Evolutionary conservation across 2,888 invertebrate genomes (phyloP), one percentile per base, ranked within the genome.

Genomic region (Pseudococcus viburni): DNA sequence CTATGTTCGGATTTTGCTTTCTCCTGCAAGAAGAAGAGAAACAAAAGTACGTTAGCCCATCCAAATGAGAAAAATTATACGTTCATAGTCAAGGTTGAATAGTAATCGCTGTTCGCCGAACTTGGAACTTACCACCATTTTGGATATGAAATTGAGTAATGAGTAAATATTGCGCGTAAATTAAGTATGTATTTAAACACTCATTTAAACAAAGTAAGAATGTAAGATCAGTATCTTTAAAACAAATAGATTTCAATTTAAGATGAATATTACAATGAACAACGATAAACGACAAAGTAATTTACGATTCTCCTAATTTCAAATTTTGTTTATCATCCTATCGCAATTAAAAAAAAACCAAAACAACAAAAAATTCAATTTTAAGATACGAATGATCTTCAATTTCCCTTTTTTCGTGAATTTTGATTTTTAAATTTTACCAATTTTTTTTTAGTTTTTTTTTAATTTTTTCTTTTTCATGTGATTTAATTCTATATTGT

Each of bases 51-150:
- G 12, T 51, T 51, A 64, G 22, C 22, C 4, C 22, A 64, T 12
- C n/a, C n/a, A 64, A 64, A 64, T 64, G 19, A 22, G 19, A 64
- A 11, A 7, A 11, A 64, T 22, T 22, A 19, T n/a, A 15, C 59
- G 59, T n/a, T 59, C n/a, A n/a, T 11, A 19, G 64, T 46, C 80
- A 83, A 83, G 80, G 80, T 83, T 83, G 64, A 83, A 46, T 42
- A 11, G 80, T 42, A 42, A n/a, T 22, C n/a, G n/a, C n/a, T 33
- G 26, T 64, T 64, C 19, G 4, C 8, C 22, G 22, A 64, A 22
- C 19, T 59, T 59, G n/a, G 22, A 64, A 46, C 80, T 83, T 83
- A 83, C 80, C 11, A 17, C 80, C 80, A 83, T 83, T 83, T 33
- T 77, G 64, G 7, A 64, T 5, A 7, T 64, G 11, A 4, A 64